phyloP scores from a whole-genome alignment of 1,140 invertebrate genomes.

The Ostrea denselamellosa region DNA sequence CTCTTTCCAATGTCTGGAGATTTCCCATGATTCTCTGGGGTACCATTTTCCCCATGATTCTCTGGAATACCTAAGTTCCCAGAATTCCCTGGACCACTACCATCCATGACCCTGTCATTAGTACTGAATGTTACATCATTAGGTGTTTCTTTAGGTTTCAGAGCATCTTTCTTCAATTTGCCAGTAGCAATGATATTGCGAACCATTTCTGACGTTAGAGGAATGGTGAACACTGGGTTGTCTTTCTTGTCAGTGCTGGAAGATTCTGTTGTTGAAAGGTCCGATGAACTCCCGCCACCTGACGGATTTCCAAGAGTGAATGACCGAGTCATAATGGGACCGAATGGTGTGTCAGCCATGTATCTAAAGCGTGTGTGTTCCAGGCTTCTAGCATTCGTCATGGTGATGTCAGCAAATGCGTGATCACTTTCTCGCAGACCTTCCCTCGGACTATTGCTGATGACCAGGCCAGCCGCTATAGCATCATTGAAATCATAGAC shows the following conservation, averaged over 20 bases:
- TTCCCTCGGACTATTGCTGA: constrained; percentile 72
- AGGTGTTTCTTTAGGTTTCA: neutral
- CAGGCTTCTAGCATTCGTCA: constrained; percentile 34
- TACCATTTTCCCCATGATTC: neutral
- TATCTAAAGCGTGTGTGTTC: constrained; percentile 46
- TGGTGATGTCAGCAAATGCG: constrained; percentile 34
- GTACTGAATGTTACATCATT: constrained; percentile 21
- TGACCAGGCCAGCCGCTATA: constrained; percentile 86
- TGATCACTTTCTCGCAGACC: constrained; percentile 67
- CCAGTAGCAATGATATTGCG: constrained; percentile 51
- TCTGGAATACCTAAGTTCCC: neutral
- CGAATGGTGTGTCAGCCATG: constrained; percentile 50
- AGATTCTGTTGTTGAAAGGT: constrained; percentile 54
- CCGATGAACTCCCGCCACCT: constrained; percentile 53
- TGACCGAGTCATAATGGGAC: constrained; percentile 32
- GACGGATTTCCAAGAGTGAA: constrained; percentile 53
- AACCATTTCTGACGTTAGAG: constrained; percentile 53
- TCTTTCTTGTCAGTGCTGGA: constrained; percentile 54
- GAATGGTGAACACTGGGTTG: constrained; percentile 47
- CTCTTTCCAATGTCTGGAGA: neutral
- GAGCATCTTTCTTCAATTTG: constrained; percentile 49
- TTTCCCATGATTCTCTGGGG: constrained; percentile 31
- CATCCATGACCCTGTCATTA: constrained; percentile 7
- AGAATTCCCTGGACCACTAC: neutral
- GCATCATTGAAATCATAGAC: constrained; percentile 85